Evolutionary conservation across 2,797 vertebrate genomes (phyloP).

Genomic region (Cossypha heuglini): DNA sequence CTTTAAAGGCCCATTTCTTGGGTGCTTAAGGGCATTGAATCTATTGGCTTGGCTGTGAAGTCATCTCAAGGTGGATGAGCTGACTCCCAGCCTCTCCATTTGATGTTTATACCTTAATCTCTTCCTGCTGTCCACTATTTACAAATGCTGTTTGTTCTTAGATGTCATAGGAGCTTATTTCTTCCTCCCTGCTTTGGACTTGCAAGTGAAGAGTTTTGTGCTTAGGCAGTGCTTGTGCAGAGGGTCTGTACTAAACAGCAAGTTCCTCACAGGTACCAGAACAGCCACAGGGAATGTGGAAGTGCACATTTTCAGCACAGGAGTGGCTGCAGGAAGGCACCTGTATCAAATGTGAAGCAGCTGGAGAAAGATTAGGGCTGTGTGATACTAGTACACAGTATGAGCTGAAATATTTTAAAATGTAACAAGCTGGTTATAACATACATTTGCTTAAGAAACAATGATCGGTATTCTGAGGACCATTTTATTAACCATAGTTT

Average conservation of each 20-base stretch:
- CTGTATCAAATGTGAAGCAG: neutral
- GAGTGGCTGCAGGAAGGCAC: neutral
- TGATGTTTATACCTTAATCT: neutral
- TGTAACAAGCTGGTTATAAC: neutral
- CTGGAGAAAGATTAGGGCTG: neutral
- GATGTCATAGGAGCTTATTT: accelerated
- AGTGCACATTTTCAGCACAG: neutral
- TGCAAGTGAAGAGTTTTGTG: neutral
- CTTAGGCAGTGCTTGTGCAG: neutral
- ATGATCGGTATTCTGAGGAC: neutral
- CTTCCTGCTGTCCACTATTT: neutral
- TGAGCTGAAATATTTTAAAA: neutral
- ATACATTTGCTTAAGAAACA: neutral
- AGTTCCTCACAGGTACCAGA: neutral
- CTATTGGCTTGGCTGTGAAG: neutral
- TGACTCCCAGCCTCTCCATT: neutral
- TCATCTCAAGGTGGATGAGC: neutral
- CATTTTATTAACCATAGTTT: neutral
- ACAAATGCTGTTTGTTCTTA: neutral
- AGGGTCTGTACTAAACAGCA: neutral
- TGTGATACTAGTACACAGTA: neutral
- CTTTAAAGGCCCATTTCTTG: accelerated
- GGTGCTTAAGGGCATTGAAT: neutral
- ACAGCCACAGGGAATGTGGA: neutral
- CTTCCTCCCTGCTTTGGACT: neutral